Evolutionary conservation across 2,113 vertebrate genomes (phyloP), one percentile per base, ranked within the genome.

Genomic region (Emydocephalus ijimae): DNA sequence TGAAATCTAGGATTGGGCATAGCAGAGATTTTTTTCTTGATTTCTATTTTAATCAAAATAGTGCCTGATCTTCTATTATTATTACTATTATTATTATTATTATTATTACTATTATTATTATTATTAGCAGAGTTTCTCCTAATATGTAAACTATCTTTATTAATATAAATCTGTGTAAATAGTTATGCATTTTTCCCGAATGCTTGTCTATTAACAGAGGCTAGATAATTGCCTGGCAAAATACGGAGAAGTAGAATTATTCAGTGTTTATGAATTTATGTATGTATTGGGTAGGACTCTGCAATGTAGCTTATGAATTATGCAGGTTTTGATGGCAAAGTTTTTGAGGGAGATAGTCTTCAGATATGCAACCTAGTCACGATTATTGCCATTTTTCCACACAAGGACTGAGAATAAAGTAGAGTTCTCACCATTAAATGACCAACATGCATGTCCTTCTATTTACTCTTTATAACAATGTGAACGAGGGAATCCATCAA

Each of bases 1-100:
- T 3, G 95, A 97, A 96, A 93, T 90, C 94, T 95, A 92, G 95
- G 93, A 94, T 93, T 94, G 85, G 69, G 89, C 91, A 91, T 29
- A 97, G 94, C 96, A 97, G 96, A 97, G 96, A 95, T 95, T 81
- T 50, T 92, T 93, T 95, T 93, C 95, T 96, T 95, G 96, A 95
- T 94, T 95, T 88, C 95, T 93, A n/a, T 94, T 96, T 96, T 95
- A 95, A 96, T 96, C 93, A 95, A 95, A 93, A 90, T 94, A 92
- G 74, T 39, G 94, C 92, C 93, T 93, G 87, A 93, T 95, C 89
- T 96, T 94, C 21, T 6, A 21, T 56, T 23, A 23, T 21, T 21
- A 23, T 57, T 23, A 6, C 23, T 23, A 57, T 57, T 8, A 50
- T 50, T 8, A 50, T 50, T 8, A 50, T 50, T 8, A 50, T 50